Conservation (phyloP, 2,113 vertebrate genomes). For the Camarhynchus parvulus region DNA sequence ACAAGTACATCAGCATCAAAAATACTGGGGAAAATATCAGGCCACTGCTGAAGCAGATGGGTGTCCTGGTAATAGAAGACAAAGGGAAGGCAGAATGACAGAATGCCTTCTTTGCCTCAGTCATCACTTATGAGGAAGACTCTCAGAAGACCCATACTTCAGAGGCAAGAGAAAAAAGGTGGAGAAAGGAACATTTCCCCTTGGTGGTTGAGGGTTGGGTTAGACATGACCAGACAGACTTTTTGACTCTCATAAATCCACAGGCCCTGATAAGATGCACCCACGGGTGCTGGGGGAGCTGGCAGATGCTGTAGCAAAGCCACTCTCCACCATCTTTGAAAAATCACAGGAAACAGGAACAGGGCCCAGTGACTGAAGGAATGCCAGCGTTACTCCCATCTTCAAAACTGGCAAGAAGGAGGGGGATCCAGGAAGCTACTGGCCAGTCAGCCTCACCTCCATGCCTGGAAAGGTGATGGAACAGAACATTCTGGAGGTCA, state of each 20-base stretch:
- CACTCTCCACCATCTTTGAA: background rate
- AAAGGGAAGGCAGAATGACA: background rate
- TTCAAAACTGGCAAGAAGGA: background rate
- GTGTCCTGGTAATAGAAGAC: background rate
- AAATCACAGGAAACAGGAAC: background rate
- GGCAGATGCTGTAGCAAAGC: background rate
- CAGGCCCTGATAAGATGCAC: background rate
- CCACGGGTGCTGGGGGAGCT: background rate
- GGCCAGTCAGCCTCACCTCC: background rate
- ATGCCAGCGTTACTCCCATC: background rate
- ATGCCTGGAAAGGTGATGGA: background rate
- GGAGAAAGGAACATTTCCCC: background rate
- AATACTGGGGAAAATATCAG: background rate
- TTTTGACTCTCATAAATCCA: background rate
- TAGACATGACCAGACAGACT: too few relatives aligned
- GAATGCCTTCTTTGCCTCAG: background rate
- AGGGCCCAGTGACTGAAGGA: accelerated
- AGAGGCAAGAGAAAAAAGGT: background rate
- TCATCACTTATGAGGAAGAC: background rate
- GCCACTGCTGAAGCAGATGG: background rate
- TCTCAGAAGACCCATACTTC: background rate
- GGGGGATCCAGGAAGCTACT: background rate
- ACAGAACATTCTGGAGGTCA: background rate
- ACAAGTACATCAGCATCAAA: background rate
- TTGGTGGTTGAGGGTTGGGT: too few relatives aligned